Conservation (phyloP, 2,888 invertebrate species). For the Leptopilina myrica region DNA sequence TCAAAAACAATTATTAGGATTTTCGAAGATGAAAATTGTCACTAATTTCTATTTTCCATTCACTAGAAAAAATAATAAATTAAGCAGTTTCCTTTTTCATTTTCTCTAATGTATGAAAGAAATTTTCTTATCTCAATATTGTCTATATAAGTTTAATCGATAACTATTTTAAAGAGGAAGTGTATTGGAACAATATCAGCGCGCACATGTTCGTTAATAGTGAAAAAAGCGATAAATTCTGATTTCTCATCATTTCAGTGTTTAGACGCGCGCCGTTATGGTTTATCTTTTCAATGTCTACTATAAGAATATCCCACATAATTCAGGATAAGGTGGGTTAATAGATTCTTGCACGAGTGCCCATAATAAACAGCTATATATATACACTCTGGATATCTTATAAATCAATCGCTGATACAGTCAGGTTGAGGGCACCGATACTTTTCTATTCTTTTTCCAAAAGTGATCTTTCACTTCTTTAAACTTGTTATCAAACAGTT, state of each 20-base stretch:
- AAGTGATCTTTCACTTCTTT: not conserved
- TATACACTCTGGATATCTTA: not conserved
- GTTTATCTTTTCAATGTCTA: not conserved
- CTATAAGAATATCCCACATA: not conserved
- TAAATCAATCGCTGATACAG: constrained; percentile 25
- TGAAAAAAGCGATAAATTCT: constrained; percentile 46
- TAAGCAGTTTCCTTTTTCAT: not conserved
- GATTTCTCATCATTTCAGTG: constrained; percentile 46
- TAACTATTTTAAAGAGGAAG: too few species aligned
- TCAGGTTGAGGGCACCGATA: constrained; percentile 11
- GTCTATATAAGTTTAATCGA: not conserved
- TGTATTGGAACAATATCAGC: not conserved
- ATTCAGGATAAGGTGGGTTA: not conserved
- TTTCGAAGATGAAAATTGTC: too few species aligned
- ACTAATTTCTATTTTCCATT: too few species aligned
- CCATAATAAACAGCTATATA: not conserved
- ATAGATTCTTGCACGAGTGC: constrained; percentile 14
- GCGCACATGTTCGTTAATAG: constrained; percentile 40
- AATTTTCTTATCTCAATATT: too few species aligned
- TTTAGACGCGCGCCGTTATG: constrained; percentile 23
- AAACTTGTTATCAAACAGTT: constrained; percentile 11
- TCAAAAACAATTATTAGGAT: too few species aligned
- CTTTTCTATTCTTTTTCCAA: not conserved
- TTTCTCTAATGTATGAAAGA: too few species aligned
- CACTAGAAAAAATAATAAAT: too few species aligned